Percentiles rank a stretch among this genome's conserved stretches.
Conservation (phyloP, 1,140 invertebrate genomes). For the Diachasmimorpha longicaudata region DNA sequence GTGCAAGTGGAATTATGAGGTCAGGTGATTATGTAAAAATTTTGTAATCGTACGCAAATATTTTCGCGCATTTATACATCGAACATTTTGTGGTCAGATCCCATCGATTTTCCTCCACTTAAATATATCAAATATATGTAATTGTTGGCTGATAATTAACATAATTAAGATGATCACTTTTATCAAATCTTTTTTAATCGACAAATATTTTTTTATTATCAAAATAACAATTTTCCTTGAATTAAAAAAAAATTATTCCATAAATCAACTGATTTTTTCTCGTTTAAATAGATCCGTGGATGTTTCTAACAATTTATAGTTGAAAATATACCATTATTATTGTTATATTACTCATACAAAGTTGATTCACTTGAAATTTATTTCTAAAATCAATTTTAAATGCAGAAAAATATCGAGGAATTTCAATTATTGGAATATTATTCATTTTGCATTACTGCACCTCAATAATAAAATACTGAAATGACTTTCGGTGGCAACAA, state of each 20-base stretch:
- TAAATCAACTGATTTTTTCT: too few relatives aligned
- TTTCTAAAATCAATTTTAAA: neutral
- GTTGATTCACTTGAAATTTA: neutral
- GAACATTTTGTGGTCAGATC: neutral
- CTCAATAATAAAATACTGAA: conserved; percentile 2
- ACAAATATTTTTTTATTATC: too few relatives aligned
- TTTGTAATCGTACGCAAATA: neutral
- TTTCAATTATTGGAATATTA: too few relatives aligned
- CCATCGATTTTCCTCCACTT: neutral
- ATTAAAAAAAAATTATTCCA: too few relatives aligned
- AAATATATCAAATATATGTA: neutral
- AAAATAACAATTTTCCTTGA: too few relatives aligned
- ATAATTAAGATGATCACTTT: too few relatives aligned
- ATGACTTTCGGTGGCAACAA: conserved; percentile 2
- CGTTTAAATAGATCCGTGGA: too few relatives aligned
- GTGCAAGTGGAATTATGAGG: neutral
- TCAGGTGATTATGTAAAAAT: neutral
- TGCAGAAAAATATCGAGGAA: too few relatives aligned
- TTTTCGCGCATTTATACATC: neutral
- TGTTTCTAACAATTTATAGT: too few relatives aligned
- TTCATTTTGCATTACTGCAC: neutral
- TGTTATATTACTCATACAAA: neutral
- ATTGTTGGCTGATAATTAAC: too few relatives aligned
- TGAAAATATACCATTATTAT: too few relatives aligned
- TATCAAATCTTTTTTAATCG: too few relatives aligned